Percentiles rank a stretch among this genome's conserved stretches.
Evolutionary conservation across 2,888 invertebrate genomes (phyloP).

Genomic region (Diarsia dahlii): DNA sequence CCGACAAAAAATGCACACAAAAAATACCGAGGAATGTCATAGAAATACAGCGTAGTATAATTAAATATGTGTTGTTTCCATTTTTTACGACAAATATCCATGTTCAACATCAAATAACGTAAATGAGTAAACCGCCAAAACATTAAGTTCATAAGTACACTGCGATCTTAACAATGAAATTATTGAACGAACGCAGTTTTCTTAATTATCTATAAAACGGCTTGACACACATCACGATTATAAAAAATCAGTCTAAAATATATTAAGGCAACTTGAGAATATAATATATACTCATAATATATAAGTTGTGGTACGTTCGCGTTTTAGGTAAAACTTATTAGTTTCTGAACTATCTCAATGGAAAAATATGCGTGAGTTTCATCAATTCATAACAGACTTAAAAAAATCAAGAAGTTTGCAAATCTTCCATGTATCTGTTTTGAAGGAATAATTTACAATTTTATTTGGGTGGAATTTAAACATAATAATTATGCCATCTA

Average conservation of each 20-base stretch:
- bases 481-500: neutral
- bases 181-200: constrained; percentile 71
- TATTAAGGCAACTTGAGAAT: constrained; percentile 93
- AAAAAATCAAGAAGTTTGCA: neutral
- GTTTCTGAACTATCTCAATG: neutral
- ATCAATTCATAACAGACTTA: neutral
- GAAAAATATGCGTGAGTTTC: neutral
- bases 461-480: constrained; percentile 5
- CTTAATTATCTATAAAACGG: constrained; percentile 73
- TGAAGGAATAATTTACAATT: neutral
- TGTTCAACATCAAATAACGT: constrained; percentile 43
- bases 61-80: neutral
- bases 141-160: constrained; percentile 76
- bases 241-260: constrained; percentile 93
- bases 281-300: constrained; percentile 77
- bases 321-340: constrained; percentile 52
- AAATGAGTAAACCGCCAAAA: constrained; percentile 66
- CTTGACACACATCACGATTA: constrained; percentile 82
- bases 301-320: constrained; percentile 69
- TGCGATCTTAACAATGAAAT: constrained; percentile 69
- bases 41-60: constrained; percentile 1
- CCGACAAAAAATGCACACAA: constrained; percentile 27
- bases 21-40: constrained; percentile 21
- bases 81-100: constrained; percentile 62
- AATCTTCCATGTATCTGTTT: neutral